Evolutionary conservation across 2,888 invertebrate species (phyloP).

Genomic region (Ichneumon xanthorius): DNA sequence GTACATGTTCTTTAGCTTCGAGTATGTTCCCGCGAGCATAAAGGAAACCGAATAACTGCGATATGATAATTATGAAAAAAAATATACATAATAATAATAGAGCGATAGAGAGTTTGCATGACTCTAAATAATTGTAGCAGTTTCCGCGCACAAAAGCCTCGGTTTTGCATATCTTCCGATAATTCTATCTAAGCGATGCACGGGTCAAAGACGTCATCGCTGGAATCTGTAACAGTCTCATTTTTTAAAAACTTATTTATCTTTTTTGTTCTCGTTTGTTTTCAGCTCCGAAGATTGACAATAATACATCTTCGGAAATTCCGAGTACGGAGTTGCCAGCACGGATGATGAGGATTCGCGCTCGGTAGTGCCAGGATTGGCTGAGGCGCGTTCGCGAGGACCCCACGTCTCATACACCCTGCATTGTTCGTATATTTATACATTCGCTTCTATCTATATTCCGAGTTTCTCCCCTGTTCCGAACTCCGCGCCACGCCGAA

Average conservation of each 20-base stretch:
- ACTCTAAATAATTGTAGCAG: conserved; percentile 40
- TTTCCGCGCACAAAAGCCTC: not conserved
- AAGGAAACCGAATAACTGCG: conserved; percentile 28
- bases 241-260: not conserved
- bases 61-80: conserved; percentile 37
- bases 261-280: not conserved
- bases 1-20: not conserved
- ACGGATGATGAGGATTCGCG: conserved; percentile 22
- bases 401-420: conserved; percentile 31
- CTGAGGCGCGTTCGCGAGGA: conserved; percentile 34
- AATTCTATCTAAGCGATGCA: conserved; percentile 16
- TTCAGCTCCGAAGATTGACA: conserved; percentile 28
- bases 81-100: not conserved
- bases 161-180: conserved; percentile 9
- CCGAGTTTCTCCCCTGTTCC: conserved; percentile 39
- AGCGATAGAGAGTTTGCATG: conserved; percentile 21
- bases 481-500: conserved; percentile 34
- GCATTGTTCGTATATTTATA: conserved; percentile 65
- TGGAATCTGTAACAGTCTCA: conserved; percentile 40
- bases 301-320: conserved; percentile 34
- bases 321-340: conserved; percentile 7
- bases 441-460: conserved; percentile 39
- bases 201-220: conserved; percentile 61
- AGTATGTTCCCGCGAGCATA: conserved; percentile 10
- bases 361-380: conserved; percentile 20